Conservation (phyloP, 2,797 vertebrate species). For the Microhierax caerulescens region DNA sequence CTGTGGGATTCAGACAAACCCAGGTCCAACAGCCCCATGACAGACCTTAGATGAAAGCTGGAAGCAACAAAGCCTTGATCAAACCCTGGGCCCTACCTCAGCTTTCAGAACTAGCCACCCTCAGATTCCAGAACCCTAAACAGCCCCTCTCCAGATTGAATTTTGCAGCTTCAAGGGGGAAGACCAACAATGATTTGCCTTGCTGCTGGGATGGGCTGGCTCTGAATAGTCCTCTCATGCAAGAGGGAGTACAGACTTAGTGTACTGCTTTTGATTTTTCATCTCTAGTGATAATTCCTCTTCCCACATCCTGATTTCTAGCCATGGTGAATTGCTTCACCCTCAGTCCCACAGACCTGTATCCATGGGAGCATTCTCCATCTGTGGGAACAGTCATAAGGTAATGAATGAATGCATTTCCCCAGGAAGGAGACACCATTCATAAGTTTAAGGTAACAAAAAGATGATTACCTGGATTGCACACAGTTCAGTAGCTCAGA, state of each 20-base stretch:
- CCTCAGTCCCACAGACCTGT: background rate
- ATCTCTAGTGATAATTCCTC: background rate
- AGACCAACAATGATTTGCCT: background rate
- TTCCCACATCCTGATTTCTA: background rate
- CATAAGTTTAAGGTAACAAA: background rate
- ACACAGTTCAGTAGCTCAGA: background rate
- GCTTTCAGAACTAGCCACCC: background rate
- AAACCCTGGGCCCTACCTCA: background rate
- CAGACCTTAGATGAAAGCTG: background rate
- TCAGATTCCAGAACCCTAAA: background rate
- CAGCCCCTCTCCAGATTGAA: background rate
- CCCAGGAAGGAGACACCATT: background rate
- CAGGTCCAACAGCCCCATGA: background rate
- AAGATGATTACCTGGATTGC: background rate
- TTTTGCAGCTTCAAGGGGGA: background rate
- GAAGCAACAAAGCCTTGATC: background rate
- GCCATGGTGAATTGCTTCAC: background rate
- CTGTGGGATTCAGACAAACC: background rate
- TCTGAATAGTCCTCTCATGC: background rate
- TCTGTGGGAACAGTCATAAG: background rate
- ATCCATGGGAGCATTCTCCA: background rate
- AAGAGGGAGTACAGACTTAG: background rate
- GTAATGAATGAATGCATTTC: background rate
- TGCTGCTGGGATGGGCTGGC: background rate
- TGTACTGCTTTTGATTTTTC: background rate